Conservation (phyloP, 1,140 invertebrate genomes). For the Cydia pomonella region DNA sequence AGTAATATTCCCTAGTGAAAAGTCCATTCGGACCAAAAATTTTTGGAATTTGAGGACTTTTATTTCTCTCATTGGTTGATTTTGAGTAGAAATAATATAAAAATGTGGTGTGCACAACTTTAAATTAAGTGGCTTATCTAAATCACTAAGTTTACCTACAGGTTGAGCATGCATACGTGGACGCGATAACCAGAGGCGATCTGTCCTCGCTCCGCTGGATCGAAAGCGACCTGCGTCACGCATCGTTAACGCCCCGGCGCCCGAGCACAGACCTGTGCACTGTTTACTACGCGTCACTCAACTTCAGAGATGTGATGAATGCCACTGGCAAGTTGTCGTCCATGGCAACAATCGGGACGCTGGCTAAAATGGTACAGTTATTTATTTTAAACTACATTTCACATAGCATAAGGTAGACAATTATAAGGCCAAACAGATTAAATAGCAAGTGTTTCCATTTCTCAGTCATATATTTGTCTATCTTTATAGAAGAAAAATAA, state of each 20-base stretch:
- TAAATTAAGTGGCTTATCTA: neutral
- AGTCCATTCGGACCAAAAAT: too few species aligned
- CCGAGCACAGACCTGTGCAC: slow-evolving; percentile 84
- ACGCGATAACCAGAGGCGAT: slow-evolving; percentile 93
- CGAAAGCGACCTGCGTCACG: slow-evolving; percentile 88
- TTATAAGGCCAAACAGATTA: too few species aligned
- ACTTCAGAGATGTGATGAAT: slow-evolving; percentile 99
- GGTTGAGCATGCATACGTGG: slow-evolving; percentile 95
- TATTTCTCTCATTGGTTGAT: too few species aligned
- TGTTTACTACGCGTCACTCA: slow-evolving; percentile 96
- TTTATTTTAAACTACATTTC: neutral
- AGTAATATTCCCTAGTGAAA: too few species aligned
- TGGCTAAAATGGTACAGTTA: slow-evolving; percentile 65
- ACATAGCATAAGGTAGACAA: neutral
- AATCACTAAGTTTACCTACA: slow-evolving; percentile 40
- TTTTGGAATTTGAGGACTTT: too few species aligned
- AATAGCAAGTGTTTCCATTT: too few species aligned
- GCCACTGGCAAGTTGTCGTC: slow-evolving; percentile 97
- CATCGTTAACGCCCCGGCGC: slow-evolving; percentile 63
- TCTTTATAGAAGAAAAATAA: too few species aligned
- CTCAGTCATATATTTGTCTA: too few species aligned
- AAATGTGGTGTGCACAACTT: too few species aligned
- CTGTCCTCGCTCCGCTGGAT: slow-evolving; percentile 97
- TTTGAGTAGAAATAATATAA: too few species aligned
- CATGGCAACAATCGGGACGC: slow-evolving; percentile 95